Evolutionary conservation across 2,888 invertebrate species (phyloP), one percentile per base, ranked within the genome.

Genomic region (Sarcophaga rosellei): DNA sequence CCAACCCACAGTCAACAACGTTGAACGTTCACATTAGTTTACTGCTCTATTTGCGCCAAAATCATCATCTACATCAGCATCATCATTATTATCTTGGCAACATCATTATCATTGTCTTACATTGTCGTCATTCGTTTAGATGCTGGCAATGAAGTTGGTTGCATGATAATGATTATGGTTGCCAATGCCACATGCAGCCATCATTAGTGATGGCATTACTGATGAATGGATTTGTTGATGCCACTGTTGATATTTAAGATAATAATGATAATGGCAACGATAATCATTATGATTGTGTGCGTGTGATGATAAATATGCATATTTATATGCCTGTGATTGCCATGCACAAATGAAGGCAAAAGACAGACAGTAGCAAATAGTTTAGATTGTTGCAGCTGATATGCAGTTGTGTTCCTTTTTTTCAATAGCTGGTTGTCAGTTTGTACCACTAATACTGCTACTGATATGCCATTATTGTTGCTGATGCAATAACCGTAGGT

Each of bases 1-100:
- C 25, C 35, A 68, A 47, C 53, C 6, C n/a, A 21, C 45, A 73
- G 53, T 17, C 53, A 53, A 72, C 57, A 72, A 17, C 45, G 21
- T 21, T 53, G 2, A 11, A 63, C 15, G 21, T 73, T 25, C n/a
- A 76, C 66, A 84, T 72, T 66, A 86, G 74, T 86, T 84, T 84
- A 86, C 77, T 84, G 84, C 81, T 86, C 84, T 81, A 86, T 84
- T 83, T 86, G 76, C 74, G 74, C 81, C 81, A 77, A 84, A 86
- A 77, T 81, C 79, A 65, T 73, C 66, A 73, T 47, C 12, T 61
- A n/a, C 44, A 81, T 63, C 75, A 44, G 68, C 61, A 44, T 73
- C 20, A 15, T 63, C 15, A 35, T 23, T 21, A 76, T 61, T 20
- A 61, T 61, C 10, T 76, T 81, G 8, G 35, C 35, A 44, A 69